Conservation (phyloP, 37 sponge, comb jelly and placozoan genomes). For the Aphrocallistes beatrix region DNA sequence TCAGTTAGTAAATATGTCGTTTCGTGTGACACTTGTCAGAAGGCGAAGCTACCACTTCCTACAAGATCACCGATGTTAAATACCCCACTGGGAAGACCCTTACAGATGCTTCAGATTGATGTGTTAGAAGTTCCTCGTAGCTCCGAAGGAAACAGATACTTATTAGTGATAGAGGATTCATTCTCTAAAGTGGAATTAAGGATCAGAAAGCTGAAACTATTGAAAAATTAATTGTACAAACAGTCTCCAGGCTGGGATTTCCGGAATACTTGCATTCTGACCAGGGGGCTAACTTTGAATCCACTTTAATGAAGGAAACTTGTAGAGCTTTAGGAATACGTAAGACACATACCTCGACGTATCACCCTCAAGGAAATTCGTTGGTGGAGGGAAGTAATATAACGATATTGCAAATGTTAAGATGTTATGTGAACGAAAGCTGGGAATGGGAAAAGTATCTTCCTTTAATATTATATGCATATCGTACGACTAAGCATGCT, state of each 20-base stretch:
- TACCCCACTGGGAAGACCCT: conserved; percentile 2
- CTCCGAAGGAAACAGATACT: conserved; percentile 24
- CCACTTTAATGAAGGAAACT: conserved; percentile 21
- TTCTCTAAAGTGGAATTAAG: too few species aligned
- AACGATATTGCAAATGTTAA: conserved; percentile 34
- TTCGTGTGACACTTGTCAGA: too few species aligned
- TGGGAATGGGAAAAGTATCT: conserved; percentile 33
- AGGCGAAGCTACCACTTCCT: too few species aligned
- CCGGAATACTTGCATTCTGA: too few species aligned
- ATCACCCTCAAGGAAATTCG: conserved; percentile 44
- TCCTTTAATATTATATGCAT: conserved; percentile 29
- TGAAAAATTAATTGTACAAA: too few species aligned
- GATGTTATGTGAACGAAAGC: conserved; percentile 1
- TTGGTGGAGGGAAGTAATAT: conserved; percentile 39
- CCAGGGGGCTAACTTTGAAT: too few species aligned
- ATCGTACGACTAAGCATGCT: conserved; percentile 31
- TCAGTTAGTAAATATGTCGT: too few species aligned
- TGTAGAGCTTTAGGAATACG: conserved; percentile 26
- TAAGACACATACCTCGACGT: conserved; percentile 32
- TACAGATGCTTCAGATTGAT: conserved; percentile 30
- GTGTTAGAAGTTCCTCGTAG: conserved; percentile 30
- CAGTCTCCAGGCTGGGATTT: too few species aligned
- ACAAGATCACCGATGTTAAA: too few species aligned
- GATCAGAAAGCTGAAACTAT: too few species aligned
- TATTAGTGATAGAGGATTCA: conserved; percentile 32